Percentiles rank a stretch among this genome's conserved stretches.
phyloP scores from a whole-genome alignment of 64 coral and sea anemone genomes.

The Orbicella faveolata region DNA sequence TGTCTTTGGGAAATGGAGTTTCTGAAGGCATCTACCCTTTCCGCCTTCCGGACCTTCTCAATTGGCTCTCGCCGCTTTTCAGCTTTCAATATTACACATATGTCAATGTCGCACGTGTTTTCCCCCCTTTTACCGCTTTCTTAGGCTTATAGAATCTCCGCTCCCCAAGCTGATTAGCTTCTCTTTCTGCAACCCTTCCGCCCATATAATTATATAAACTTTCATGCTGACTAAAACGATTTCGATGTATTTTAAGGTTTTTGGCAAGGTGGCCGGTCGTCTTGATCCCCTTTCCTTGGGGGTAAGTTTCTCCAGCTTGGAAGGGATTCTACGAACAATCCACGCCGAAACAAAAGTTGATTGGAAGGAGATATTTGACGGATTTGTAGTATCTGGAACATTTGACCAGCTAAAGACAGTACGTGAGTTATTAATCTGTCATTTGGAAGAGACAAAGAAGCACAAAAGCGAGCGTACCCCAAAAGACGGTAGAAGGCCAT shows the following conservation, averaged over 20 bases:
- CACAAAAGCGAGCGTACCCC: neutral
- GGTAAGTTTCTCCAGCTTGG: neutral
- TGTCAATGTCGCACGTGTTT: too few relatives aligned
- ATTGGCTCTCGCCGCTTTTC: too few relatives aligned
- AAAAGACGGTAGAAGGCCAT: neutral
- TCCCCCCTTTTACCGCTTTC: too few relatives aligned
- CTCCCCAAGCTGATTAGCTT: too few relatives aligned
- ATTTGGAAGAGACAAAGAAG: neutral
- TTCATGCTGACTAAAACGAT: neutral
- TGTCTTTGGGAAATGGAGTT: too few relatives aligned
- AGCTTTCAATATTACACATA: too few relatives aligned
- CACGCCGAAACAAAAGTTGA: neutral
- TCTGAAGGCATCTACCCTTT: too few relatives aligned
- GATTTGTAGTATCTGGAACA: slow-evolving; percentile 18
- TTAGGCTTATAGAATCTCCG: too few relatives aligned
- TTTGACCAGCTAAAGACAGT: neutral
- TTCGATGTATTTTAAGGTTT: neutral
- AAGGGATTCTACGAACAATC: neutral
- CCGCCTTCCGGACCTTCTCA: too few relatives aligned
- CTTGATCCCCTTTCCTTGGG: neutral
- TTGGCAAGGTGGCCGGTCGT: slow-evolving; percentile 12
- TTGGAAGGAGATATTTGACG: slow-evolving; percentile 7
- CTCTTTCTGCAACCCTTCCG: too few relatives aligned
- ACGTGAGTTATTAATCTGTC: neutral
- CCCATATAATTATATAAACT: too few relatives aligned